A percentile compares a stretch with the other conserved stretches of the same genome.
phyloP scores from a whole-genome alignment of 2,797 vertebrate species.

The Gobionotothen gibberifrons region DNA sequence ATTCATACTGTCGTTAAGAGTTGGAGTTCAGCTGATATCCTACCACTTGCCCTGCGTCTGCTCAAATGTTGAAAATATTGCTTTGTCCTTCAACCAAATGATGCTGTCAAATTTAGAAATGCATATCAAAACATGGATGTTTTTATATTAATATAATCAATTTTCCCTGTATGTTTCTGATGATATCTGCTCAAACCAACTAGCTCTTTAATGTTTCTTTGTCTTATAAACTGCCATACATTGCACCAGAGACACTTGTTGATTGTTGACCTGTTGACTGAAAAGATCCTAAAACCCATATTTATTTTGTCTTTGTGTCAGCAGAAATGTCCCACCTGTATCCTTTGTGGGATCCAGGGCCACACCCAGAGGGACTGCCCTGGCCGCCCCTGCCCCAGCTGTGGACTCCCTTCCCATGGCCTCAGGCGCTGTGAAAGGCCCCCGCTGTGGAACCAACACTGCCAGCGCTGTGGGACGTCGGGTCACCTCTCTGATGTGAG shows the following conservation, averaged over 20 bases:
- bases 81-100: background rate
- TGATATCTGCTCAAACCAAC: background rate
- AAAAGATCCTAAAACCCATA: background rate
- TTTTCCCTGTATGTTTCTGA: background rate
- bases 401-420: constrained; percentile 70
- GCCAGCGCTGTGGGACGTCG: constrained; percentile 71
- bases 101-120: background rate
- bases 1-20: background rate
- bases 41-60: background rate
- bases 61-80: background rate
- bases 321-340: constrained; percentile 69
- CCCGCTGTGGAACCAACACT: constrained; percentile 76
- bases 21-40: background rate
- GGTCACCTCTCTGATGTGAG: constrained; percentile 79
- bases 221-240: background rate
- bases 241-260: background rate
- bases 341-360: constrained; percentile 76
- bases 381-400: constrained; percentile 60
- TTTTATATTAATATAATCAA: background rate
- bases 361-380: constrained; percentile 72
- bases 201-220: background rate
- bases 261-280: background rate
- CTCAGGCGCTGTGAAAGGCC: constrained; percentile 58
- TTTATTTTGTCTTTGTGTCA: background rate
- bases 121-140: background rate